Conservation (phyloP, 1,140 invertebrate genomes). For the Zaprionus taronus region DNA sequence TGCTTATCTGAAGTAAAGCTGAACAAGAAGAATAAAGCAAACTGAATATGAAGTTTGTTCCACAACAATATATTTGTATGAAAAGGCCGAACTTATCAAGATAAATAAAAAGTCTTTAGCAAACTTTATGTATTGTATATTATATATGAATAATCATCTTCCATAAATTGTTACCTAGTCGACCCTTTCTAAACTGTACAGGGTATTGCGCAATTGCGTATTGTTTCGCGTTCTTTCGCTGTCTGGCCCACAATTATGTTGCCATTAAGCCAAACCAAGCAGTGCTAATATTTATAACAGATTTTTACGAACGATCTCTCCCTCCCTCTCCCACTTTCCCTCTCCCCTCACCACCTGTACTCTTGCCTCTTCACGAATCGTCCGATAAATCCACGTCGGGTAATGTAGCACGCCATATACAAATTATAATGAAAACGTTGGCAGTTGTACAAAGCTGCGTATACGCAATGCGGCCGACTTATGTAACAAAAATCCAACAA, state of each 20-base stretch:
- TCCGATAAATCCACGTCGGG: constrained; percentile 26
- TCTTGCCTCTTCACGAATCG: background rate
- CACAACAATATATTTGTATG: no score
- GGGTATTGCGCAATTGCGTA: background rate
- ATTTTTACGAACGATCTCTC: constrained; percentile 50
- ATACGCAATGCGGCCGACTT: constrained; percentile 70
- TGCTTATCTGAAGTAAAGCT: no score
- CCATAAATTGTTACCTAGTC: background rate
- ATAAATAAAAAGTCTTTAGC: no score
- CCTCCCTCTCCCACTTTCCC: background rate
- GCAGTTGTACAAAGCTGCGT: constrained; percentile 59
- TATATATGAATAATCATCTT: no score
- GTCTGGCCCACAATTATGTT: constrained; percentile 67
- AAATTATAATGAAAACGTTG: constrained; percentile 72
- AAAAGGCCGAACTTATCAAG: no score
- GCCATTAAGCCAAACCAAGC: constrained; percentile 55
- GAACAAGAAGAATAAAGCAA: no score
- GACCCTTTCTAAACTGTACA: background rate
- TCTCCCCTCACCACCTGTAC: background rate
- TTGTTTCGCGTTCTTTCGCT: constrained; percentile 12
- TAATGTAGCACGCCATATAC: constrained; percentile 66
- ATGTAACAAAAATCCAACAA: constrained; percentile 77
- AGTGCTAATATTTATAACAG: constrained; percentile 70
- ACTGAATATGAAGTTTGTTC: no score
- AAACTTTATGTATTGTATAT: no score